These are phyloP conservation scores for Hirundichthys speculiger DNA, from an alignment of 2,113 vertebrate genomes.

Conservation along the genomic window DNA sequence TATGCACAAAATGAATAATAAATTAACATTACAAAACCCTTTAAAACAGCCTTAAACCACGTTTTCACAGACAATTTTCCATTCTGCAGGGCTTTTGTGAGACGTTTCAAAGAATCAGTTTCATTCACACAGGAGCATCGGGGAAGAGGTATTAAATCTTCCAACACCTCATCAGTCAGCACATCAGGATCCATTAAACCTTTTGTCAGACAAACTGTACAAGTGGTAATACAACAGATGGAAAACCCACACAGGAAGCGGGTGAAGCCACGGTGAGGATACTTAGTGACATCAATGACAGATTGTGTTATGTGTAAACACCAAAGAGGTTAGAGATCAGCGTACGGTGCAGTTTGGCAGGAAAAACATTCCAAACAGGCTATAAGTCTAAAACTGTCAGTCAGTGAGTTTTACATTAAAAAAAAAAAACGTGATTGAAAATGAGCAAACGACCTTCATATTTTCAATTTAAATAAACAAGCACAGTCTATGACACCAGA, in stretches of 20 bases:
- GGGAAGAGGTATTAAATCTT: background rate
- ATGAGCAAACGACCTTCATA: conserved; percentile 56
- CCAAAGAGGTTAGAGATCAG: background rate
- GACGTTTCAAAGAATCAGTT: background rate
- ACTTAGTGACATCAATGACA: conserved; percentile 5
- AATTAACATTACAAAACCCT: conserved; percentile 37
- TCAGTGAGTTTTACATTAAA: too few species aligned
- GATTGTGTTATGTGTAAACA: conserved; percentile 47
- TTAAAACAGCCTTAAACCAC: conserved; percentile 2
- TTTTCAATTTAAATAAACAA: conserved; percentile 47
- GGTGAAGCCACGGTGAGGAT: background rate
- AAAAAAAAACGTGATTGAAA: background rate
- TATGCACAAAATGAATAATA: conserved; percentile 41
- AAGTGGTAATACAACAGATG: conserved; percentile 22
- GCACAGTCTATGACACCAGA: conserved; percentile 16
- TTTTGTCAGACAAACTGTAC: conserved; percentile 5
- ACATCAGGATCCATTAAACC: background rate
- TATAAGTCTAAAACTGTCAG: background rate
- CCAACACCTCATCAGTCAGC: background rate
- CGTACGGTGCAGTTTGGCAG: background rate
- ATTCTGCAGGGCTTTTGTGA: background rate
- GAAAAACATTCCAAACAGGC: conserved; percentile 9
- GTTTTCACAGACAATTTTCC: conserved; percentile 30
- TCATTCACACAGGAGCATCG: too few species aligned
- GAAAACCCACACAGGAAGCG: conserved; percentile 17